Percentiles rank a stretch among this genome's conserved stretches.
Evolutionary conservation across 2,797 vertebrate genomes (phyloP).

Genomic region (Neosilurus hyrtlii): DNA sequence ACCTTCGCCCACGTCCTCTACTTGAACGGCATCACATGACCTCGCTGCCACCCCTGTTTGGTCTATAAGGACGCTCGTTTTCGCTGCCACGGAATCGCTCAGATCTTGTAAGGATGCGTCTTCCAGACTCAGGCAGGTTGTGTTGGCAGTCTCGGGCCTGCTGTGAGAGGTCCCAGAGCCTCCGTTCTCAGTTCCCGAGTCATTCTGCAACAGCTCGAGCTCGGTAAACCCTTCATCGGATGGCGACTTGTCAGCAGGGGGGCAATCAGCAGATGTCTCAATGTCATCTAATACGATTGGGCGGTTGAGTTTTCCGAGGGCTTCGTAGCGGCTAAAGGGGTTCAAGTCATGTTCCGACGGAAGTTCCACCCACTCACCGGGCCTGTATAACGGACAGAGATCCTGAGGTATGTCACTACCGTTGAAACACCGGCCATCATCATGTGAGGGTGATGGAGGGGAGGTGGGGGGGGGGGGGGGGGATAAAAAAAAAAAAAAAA

Average conservation of each 20-base stretch:
- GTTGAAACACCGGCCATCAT: slow-evolving; percentile 57
- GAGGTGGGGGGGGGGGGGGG: slow-evolving; percentile 64
- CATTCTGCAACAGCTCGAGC: slow-evolving; percentile 72
- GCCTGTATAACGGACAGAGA: slow-evolving; percentile 99
- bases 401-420: slow-evolving; percentile 96
- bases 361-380: slow-evolving; percentile 96
- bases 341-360: slow-evolving; percentile 92
- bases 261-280: slow-evolving; percentile 61
- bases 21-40: slow-evolving; percentile 56
- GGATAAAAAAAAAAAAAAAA: slow-evolving; percentile 65
- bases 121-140: slow-evolving; percentile 46
- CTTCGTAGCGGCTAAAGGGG: slow-evolving; percentile 95
- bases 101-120: slow-evolving; percentile 35
- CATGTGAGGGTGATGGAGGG: slow-evolving; percentile 66
- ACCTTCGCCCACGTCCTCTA: slow-evolving; percentile 67
- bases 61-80: not conserved
- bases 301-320: slow-evolving; percentile 76
- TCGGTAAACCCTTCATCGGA: slow-evolving; percentile 84
- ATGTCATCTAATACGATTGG: slow-evolving; percentile 73
- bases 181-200: slow-evolving; percentile 58
- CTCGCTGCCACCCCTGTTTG: slow-evolving; percentile 48
- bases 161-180: slow-evolving; percentile 59
- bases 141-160: slow-evolving; percentile 55
- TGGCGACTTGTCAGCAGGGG: slow-evolving; percentile 77
- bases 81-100: not conserved